Percentiles rank a stretch among this genome's conserved stretches.
Evolutionary conservation across 2,113 vertebrate genomes (phyloP).

Genomic region (Leptosomus discolor): DNA sequence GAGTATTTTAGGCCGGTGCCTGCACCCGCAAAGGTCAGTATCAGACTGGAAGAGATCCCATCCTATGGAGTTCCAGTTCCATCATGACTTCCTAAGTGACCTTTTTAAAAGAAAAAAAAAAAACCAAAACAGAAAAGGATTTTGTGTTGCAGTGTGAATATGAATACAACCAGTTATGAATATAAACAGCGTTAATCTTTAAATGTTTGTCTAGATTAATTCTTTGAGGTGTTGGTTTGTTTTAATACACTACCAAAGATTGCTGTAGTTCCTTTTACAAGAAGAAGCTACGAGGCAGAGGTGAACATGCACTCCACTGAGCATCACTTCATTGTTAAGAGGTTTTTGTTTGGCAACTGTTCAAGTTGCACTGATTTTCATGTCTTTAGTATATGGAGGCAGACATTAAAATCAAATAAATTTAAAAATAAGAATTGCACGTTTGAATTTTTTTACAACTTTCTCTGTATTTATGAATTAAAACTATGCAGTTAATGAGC

Average conservation of each 20-base stretch:
- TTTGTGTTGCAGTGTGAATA: background rate
- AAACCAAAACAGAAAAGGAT: background rate
- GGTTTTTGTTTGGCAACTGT: slow-evolving; percentile 5
- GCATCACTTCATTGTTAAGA: background rate
- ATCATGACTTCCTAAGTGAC: background rate
- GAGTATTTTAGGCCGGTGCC: background rate
- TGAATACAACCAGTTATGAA: background rate
- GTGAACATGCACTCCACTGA: background rate
- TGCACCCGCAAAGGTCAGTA: background rate
- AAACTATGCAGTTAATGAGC: slow-evolving; percentile 33
- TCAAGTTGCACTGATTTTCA: background rate
- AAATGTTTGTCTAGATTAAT: background rate
- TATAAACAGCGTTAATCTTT: background rate
- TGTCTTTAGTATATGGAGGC: background rate
- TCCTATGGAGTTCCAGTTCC: background rate
- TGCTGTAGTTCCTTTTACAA: background rate
- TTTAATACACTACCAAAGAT: slow-evolving; percentile 63
- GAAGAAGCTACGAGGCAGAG: background rate
- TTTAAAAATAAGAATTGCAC: slow-evolving; percentile 26
- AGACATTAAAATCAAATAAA: background rate
- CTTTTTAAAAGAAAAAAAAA: background rate
- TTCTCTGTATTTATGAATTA: slow-evolving; percentile 50
- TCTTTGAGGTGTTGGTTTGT: background rate
- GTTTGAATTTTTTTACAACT: slow-evolving; percentile 19
- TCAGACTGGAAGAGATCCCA: background rate